A percentile compares a stretch with the other conserved stretches of the same genome.
These are phyloP conservation scores for Meloidogyne hapla DNA, from an alignment of 1,140 invertebrate species.

Conservation along the genomic window DNA sequence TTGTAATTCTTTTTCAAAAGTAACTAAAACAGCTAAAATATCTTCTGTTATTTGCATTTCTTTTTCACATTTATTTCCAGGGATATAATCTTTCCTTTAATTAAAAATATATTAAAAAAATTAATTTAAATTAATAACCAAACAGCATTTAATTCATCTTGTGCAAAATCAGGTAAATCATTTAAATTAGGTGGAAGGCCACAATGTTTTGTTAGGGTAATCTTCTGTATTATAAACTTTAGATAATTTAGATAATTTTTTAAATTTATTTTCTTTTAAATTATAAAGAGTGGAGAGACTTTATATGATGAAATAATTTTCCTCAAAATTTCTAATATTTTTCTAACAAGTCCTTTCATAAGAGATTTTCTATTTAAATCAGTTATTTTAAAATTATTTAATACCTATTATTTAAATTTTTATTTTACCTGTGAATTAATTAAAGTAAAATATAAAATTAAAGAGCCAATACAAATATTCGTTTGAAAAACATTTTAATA, in stretches of 20 bases:
- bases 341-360: no score
- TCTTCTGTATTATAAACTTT: constrained; percentile 3
- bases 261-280: no score
- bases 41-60: constrained; percentile 55
- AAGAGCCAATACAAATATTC: background rate
- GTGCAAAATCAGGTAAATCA: constrained; percentile 52
- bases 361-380: background rate
- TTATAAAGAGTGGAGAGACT: no score
- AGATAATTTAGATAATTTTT: no score
- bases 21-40: constrained; percentile 53
- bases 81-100: constrained; percentile 50
- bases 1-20: constrained; percentile 55
- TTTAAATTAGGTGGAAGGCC: constrained; percentile 49
- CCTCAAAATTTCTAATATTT: no score
- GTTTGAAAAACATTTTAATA: background rate
- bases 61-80: constrained; percentile 49
- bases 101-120: background rate
- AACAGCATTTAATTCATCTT: constrained; percentile 52
- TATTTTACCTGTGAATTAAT: background rate
- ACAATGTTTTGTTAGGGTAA: constrained; percentile 34
- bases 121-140: constrained; percentile 37
- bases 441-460: background rate
- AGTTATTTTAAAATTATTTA: no score
- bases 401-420: background rate
- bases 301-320: no score